A percentile compares a stretch with the other conserved stretches of the same genome.
phyloP scores from a whole-genome alignment of 2,888 invertebrate species.

The Thymelicus lineola region DNA sequence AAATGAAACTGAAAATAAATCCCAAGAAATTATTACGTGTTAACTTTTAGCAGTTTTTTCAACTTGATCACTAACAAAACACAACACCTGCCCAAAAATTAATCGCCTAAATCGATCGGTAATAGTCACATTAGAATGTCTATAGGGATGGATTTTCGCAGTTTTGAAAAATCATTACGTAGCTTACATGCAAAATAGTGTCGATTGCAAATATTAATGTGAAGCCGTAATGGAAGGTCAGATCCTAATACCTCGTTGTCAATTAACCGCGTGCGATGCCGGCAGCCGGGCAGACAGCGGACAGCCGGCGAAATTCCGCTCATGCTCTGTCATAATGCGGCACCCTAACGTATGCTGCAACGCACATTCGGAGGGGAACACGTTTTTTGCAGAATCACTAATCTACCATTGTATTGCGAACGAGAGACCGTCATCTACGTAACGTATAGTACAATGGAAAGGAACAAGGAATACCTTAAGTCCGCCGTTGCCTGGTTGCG shows the following conservation, averaged over 20 bases:
- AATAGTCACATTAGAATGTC: neutral
- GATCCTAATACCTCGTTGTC: constrained; percentile 48
- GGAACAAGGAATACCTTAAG: constrained; percentile 66
- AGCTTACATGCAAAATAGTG: neutral
- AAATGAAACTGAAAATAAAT: too few relatives aligned
- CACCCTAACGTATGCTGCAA: constrained; percentile 49
- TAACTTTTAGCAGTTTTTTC: too few relatives aligned
- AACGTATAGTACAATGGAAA: constrained; percentile 60
- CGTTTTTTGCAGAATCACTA: constrained; percentile 49
- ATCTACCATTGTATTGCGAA: constrained; percentile 59
- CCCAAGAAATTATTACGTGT: too few relatives aligned
- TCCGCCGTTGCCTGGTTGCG: constrained; percentile 73
- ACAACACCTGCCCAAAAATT: neutral
- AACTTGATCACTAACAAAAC: neutral
- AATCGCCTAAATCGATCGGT: neutral
- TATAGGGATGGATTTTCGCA: neutral
- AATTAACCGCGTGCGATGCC: constrained; percentile 33
- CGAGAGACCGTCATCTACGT: constrained; percentile 53
- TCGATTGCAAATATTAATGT: constrained; percentile 43
- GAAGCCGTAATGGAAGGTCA: constrained; percentile 74
- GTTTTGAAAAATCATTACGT: neutral
- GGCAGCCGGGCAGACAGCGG: constrained; percentile 17
- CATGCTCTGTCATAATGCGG: constrained; percentile 60
- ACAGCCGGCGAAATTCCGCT: constrained; percentile 36
- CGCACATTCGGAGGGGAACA: constrained; percentile 41